phyloP scores from a whole-genome alignment of 2,888 invertebrate genomes.

The Zygogramma bicolorata region DNA sequence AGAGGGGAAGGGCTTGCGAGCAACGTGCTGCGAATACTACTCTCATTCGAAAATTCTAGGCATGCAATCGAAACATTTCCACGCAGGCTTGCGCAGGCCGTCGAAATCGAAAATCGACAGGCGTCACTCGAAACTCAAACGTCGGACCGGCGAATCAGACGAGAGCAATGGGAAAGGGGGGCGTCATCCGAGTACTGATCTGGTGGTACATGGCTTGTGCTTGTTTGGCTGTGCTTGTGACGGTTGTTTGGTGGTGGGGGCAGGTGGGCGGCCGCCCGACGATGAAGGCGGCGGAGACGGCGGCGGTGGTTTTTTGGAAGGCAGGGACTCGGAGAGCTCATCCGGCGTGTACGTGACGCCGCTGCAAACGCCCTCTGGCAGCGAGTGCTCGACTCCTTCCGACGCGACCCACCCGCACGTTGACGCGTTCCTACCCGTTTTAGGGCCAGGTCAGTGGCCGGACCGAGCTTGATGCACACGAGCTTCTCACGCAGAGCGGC shows the following conservation, averaged over 20 bases:
- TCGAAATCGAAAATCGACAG: slow-evolving; percentile 1
- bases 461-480: slow-evolving; percentile 62
- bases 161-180: slow-evolving; percentile 45
- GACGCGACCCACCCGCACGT: slow-evolving; percentile 52
- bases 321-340: slow-evolving; percentile 52
- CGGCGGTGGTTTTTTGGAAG: slow-evolving; percentile 46
- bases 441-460: slow-evolving; percentile 68
- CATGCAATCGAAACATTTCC: slow-evolving; percentile 32
- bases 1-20: too few relatives aligned
- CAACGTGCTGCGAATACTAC: background rate
- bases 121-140: slow-evolving; percentile 33
- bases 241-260: slow-evolving; percentile 62
- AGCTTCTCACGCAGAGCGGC: slow-evolving; percentile 56
- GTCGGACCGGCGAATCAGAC: slow-evolving; percentile 36
- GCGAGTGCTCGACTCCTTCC: slow-evolving; percentile 55
- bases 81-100: slow-evolving; percentile 27
- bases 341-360: slow-evolving; percentile 53
- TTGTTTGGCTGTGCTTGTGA: slow-evolving; percentile 64
- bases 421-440: slow-evolving; percentile 62
- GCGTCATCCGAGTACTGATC: slow-evolving; percentile 37
- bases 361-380: slow-evolving; percentile 52
- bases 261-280: slow-evolving; percentile 59
- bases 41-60: background rate
- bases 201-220: slow-evolving; percentile 61
- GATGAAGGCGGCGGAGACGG: slow-evolving; percentile 58